A percentile compares a stretch with the other conserved stretches of the same genome.
phyloP scores from a whole-genome alignment of 2,888 invertebrate genomes.

The Cryptosula pallasiana region DNA sequence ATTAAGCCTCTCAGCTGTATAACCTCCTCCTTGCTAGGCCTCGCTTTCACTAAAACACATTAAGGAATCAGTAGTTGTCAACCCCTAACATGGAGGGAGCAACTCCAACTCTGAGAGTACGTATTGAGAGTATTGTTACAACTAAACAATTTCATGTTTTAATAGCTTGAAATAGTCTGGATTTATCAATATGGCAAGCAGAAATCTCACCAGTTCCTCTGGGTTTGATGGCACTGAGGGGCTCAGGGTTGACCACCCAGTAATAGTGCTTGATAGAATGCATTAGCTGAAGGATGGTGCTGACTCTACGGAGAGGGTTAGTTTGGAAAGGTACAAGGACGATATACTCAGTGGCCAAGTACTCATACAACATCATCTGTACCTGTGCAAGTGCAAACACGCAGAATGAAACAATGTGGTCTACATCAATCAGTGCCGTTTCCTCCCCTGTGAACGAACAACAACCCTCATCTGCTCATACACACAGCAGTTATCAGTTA shows the following conservation, averaged over 20 bases:
- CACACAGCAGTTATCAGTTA: no score
- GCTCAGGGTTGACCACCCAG: constrained; percentile 93
- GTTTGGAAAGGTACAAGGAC: constrained; percentile 96
- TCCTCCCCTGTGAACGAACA: no score
- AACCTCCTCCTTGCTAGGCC: constrained; percentile 86
- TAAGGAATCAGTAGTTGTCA: no score
- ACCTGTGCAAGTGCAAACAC: constrained; percentile 45
- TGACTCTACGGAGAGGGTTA: constrained; percentile 82
- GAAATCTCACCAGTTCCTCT: constrained; percentile 46
- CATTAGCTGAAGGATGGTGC: constrained; percentile 94
- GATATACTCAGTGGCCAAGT: constrained; percentile 96
- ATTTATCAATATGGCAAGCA: no score
- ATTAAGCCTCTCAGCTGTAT: constrained; percentile 90
- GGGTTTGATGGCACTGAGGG: constrained; percentile 89
- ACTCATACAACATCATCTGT: constrained; percentile 87
- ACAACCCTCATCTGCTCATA: no score
- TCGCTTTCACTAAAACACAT: constrained; percentile 56
- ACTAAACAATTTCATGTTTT: no score
- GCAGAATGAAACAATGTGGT: no score
- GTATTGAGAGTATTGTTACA: no score
- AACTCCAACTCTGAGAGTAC: no score
- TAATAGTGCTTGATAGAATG: constrained; percentile 99
- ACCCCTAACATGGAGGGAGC: no score
- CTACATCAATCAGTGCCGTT: no score
- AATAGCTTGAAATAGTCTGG: no score